Evolutionary conservation across 2,113 vertebrate genomes (phyloP).

Genomic region (Stigmatopora nigra): DNA sequence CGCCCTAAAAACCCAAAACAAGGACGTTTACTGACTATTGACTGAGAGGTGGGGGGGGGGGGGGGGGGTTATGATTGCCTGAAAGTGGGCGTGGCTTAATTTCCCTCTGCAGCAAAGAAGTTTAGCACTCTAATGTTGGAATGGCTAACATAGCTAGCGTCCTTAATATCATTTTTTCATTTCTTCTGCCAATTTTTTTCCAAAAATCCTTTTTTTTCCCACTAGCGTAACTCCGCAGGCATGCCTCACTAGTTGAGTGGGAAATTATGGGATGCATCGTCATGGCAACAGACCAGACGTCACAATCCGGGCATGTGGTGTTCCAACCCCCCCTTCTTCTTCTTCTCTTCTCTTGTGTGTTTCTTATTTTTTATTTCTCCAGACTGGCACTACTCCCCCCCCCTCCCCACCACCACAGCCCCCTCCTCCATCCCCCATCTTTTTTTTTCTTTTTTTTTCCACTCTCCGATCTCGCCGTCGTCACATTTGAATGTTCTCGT

Average conservation of each 20-base stretch:
- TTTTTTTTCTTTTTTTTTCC: conserved; percentile 26
- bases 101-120: conserved; percentile 3
- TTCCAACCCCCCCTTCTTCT: conserved; percentile 61
- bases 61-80: neutral
- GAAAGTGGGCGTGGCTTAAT: neutral
- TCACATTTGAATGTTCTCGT: conserved; percentile 1
- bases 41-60: too few relatives aligned
- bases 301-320: conserved; percentile 92
- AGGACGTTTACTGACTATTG: too few relatives aligned
- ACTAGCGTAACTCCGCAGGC: conserved; percentile 69
- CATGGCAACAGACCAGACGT: conserved; percentile 96
- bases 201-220: conserved; percentile 2
- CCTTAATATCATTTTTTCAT: neutral
- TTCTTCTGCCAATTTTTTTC: neutral
- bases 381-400: neutral
- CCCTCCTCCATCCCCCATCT: neutral
- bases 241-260: conserved; percentile 75
- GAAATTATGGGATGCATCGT: conserved; percentile 92
- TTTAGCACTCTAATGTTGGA: neutral
- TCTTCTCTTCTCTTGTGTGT: conserved; percentile 34
- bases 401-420: too few relatives aligned
- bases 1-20: neutral
- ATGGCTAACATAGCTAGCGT: neutral
- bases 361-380: conserved; percentile 61
- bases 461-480: neutral